Base-by-base conservation (phyloP, 2,888 invertebrate genomes). In the Phortica magna region DNA sequence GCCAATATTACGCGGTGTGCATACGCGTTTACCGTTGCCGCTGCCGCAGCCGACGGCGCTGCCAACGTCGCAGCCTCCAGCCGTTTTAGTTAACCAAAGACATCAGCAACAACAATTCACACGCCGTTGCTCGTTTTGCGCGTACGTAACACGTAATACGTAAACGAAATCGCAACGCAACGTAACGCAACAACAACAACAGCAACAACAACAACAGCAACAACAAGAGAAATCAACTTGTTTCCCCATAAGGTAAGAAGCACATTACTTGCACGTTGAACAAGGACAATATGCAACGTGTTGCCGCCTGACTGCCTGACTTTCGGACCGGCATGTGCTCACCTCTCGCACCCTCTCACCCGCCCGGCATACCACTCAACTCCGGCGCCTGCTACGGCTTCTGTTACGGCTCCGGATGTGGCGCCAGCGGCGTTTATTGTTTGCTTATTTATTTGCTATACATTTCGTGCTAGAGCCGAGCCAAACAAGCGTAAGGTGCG, bases 361-460 rank as follows among this genome's bases (percentile, higher is more conserved):
- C n/a, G 59, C 59, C n/a, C 41, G 31, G n/a, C 65, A 39, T 12
- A 4, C 31, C 31, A 31, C 31, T 31, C 31, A 4, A 31, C 31
- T 31, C 31, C 48, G 3, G 14, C 43, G 43, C 10, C 48, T 48
- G 14, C 48, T 39, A 14, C 65, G 31, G 31, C 65, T 65, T 17
- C 39, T 10, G 65, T 39, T 65, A 0, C 65, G 7, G 22, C 41
- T 59, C 79, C 80, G 84, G 88, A 88, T 81, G 81, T 86, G 87
- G 83, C 82, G 81, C 80, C 82, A 83, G 80, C 80, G 78, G 78
- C 83, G 79, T 86, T 87, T 88, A 80, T 81, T 78, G 81, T 81
- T 80, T 87, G 86, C 83, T 87, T 84, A 78, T 84, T 85, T 85
- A 84, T 86, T 85, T 87, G 76, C 76, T 78, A 79, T 65, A 80